A percentile compares a stretch with the other conserved stretches of the same genome.
Evolutionary conservation across 2,888 invertebrate genomes (phyloP).

Genomic region (Caenorhabditis auriculariae): DNA sequence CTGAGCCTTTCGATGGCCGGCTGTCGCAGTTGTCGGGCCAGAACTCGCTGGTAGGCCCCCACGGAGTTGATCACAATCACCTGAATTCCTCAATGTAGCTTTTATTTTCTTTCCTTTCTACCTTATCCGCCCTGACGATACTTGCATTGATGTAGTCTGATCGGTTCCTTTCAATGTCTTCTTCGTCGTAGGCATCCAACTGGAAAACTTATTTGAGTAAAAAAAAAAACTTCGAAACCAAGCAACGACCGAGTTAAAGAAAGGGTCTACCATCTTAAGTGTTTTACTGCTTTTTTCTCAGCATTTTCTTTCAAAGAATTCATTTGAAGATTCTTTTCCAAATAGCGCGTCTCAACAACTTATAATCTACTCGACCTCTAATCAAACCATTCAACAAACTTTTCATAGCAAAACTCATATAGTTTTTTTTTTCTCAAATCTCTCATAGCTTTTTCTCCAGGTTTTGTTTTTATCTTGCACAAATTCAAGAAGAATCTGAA

Average conservation of each 20-base stretch:
- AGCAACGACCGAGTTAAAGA: too few species aligned
- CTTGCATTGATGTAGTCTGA: conserved; percentile 57
- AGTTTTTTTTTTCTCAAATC: background rate
- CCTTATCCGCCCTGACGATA: conserved; percentile 55
- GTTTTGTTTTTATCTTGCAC: background rate
- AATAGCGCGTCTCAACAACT: too few species aligned
- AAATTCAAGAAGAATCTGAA: too few species aligned
- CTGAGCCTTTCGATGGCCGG: conserved; percentile 39
- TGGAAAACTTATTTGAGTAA: too few species aligned
- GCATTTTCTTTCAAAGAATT: too few species aligned
- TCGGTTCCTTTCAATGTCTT: conserved; percentile 56
- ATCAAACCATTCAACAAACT: too few species aligned
- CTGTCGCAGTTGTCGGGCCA: conserved; percentile 20
- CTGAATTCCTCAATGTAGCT: conserved; percentile 5
- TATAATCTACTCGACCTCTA: too few species aligned
- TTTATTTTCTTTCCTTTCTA: conserved; percentile 2
- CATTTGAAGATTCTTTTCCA: too few species aligned
- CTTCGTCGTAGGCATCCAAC: conserved; percentile 57
- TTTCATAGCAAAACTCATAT: background rate
- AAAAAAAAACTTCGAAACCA: too few species aligned
- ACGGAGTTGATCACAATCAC: conserved; percentile 60
- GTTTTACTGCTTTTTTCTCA: too few species aligned
- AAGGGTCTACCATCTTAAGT: too few species aligned
- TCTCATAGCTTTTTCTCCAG: too few species aligned
- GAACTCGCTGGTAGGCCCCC: conserved; percentile 49